Base-by-base conservation (phyloP, 2,888 invertebrate genomes). In the Brachylomia viminalis region DNA sequence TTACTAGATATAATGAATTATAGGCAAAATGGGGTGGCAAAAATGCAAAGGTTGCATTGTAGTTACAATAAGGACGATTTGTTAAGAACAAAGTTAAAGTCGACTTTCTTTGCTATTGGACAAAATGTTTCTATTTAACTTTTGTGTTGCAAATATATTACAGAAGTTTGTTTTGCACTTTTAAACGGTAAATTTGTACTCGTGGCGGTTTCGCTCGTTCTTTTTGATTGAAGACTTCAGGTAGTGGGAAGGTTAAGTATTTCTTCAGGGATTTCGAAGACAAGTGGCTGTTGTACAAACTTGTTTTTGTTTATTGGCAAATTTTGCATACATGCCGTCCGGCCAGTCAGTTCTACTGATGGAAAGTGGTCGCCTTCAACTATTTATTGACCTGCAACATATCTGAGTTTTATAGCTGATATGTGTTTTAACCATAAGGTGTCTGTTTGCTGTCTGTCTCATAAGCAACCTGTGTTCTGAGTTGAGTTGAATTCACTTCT, bases 1-100 rank as follows among this genome's bases (percentile, higher is more conserved):
- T 79, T 85, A 88, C 59, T 89, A 91, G 87, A 87, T 82, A 77
- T 49, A 69, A 85, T 88, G 82, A 89, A 79, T 87, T 88, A 88
- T 86, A 80, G 82, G 75, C 82, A 81, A 80, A 87, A 83, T 76
- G 72, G 54, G 62, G 70, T 58, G 73, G 87, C 82, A 88, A 89
- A 89, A 90, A 89, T 90, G 87, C 86, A 86, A 82, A 88, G 86
- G 83, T 86, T 88, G 89, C 84, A 86, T 69, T 23, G 73, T 75
- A 84, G 85, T 86, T 83, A 82, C 83, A 75, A 72, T 89, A 89
- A 84, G 72, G 85, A 87, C 90, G 86, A 90, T 92, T 91, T 91
- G 90, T 89, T 88, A 88, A 78, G 65, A 88, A 88, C 82, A 79
- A 90, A 91, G 81, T 90, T 86, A 58, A 75, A 86, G 59, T 54